These are phyloP conservation scores for Hydractinia echinata DNA, from an alignment of 30 jellyfish, hydroid and myxozoan species.

Conservation along the genomic window DNA sequence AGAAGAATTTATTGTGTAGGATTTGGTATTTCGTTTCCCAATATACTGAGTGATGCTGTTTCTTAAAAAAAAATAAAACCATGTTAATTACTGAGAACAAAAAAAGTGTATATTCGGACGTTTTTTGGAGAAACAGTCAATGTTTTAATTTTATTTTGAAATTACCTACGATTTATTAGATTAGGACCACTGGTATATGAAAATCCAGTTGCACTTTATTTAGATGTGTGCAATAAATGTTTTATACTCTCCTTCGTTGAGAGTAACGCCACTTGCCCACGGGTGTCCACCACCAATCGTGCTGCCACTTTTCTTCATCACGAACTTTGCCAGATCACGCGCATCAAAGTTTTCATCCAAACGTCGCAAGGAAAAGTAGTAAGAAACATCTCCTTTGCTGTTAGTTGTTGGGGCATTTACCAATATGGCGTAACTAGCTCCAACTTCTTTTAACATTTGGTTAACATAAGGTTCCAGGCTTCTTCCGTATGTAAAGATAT, in stretches of 20 bases:
- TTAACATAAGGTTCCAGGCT: constrained; percentile 9
- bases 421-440: constrained; percentile 15
- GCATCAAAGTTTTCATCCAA: constrained; percentile 22
- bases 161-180: too few species aligned
- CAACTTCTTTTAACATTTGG: neutral
- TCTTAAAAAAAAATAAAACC: too few species aligned
- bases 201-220: too few species aligned
- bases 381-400: constrained; percentile 12
- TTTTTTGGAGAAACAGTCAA: too few species aligned
- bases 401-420: constrained; percentile 23
- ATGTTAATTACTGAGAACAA: too few species aligned
- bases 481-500: constrained; percentile 29
- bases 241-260: constrained; percentile 9
- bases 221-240: neutral
- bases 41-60: too few species aligned
- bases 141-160: too few species aligned
- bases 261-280: constrained; percentile 40
- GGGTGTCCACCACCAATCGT: constrained; percentile 43
- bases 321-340: constrained; percentile 27
- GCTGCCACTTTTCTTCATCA: constrained; percentile 21
- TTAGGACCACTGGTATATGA: too few species aligned
- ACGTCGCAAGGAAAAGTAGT: constrained; percentile 31
- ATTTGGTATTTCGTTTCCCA: too few species aligned
- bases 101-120: too few species aligned
- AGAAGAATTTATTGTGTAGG: too few species aligned